A percentile compares a stretch with the other conserved stretches of the same genome.
phyloP scores from a whole-genome alignment of 2,888 invertebrate species.

The Rhagophthalmus giganteus region DNA sequence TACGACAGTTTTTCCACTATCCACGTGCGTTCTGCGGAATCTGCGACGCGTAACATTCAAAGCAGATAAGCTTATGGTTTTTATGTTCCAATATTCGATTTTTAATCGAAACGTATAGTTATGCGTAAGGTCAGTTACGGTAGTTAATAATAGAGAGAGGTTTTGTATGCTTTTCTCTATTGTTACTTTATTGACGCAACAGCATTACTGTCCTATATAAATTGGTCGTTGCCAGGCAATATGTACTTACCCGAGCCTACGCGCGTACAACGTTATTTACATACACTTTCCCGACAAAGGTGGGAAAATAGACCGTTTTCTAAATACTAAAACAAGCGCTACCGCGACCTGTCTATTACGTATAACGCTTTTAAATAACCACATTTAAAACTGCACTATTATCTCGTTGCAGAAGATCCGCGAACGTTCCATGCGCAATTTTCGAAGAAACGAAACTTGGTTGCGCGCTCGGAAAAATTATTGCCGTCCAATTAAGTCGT shows the following conservation, averaged over 20 bases:
- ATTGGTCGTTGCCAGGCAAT: not conserved
- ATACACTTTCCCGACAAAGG: no score
- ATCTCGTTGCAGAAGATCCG: not conserved
- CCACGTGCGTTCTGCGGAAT: no score
- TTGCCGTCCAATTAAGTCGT: not conserved
- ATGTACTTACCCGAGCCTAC: no score
- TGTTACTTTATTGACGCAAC: not conserved
- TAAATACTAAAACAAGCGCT: no score
- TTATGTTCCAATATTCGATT: no score
- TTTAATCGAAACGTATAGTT: no score
- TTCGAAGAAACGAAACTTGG: not conserved
- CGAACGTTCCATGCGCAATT: not conserved
- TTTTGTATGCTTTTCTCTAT: not conserved
- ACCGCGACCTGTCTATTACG: no score
- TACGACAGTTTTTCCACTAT: no score
- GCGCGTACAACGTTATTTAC: no score
- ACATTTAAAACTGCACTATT: not conserved
- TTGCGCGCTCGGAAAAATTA: slow-evolving; percentile 2
- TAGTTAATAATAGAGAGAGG: not conserved
- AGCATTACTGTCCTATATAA: not conserved
- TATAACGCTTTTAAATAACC: not conserved
- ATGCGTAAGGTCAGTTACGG: not conserved
- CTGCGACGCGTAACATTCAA: no score
- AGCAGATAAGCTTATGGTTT: no score
- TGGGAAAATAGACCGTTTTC: no score